Evolutionary conservation across 2,113 vertebrate genomes (phyloP), one percentile per base, ranked within the genome.

Genomic region (Butastur rufipennis): DNA sequence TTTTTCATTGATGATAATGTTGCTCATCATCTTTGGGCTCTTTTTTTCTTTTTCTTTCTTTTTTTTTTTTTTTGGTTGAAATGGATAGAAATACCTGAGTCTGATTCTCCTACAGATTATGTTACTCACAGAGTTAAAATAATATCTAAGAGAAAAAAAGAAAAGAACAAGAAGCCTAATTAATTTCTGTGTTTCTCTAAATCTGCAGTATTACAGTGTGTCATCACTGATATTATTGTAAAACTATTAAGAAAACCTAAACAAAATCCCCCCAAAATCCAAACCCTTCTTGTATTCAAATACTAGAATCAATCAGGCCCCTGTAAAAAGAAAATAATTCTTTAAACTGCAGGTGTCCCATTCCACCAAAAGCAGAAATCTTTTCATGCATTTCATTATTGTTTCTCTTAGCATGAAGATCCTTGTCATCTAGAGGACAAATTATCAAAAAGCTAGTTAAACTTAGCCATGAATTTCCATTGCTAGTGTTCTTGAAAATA

Each of bases 241-340:
- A 87, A 63, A 36, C 27, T 42, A 58, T 6, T 9, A 9, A 58
- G 31, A 52, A 81, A 56, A 26, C 3, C 5, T 10, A 13, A 48
- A 17, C 6, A 47, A 31, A 38, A 4, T 4, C 0, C 10, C 18
- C 11, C 13, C 0, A 4, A 86, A 82, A 13, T 36, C 12, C 43
- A 74, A 89, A 47, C 2, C 8, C 2, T 83, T 88, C 42, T 67
- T 11, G 2, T 66, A 42, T 56, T 70, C 40, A 92, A 85, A 52
- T 25, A 38, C 2, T 36, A 36, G 25, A 70, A 29, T 23, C 11
- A 82, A 66, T 42, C 26, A 48, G 23, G 3, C 3, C 1, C 4
- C 11, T 27, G 3, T 20, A 32, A 79, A 88, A 86, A 67, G 6
- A 55, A 47, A 70, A 42, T 3, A 65, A 19, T 17, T 62, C 6